Evolutionary conservation across 2,797 vertebrate species (phyloP).

Genomic region (Clarias fuscus): DNA sequence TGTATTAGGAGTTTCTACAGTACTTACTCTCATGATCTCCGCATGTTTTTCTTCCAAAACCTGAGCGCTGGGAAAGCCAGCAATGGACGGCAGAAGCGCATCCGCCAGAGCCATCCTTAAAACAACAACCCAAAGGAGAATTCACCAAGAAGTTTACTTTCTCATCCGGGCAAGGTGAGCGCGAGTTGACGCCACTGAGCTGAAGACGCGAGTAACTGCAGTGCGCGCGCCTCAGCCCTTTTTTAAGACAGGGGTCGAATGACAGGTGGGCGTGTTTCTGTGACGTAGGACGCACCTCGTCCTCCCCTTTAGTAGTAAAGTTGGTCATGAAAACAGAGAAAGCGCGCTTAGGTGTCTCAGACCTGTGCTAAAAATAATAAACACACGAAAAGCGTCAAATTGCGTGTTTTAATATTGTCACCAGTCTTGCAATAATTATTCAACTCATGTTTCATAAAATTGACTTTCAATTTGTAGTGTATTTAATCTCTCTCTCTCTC

Average conservation of each 20-base stretch:
- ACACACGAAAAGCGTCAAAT: not conserved
- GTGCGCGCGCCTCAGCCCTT: slow-evolving; percentile 5
- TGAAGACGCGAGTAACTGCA: not conserved
- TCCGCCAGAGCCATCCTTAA: slow-evolving; percentile 77
- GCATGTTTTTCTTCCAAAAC: slow-evolving; percentile 69
- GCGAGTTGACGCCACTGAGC: not conserved
- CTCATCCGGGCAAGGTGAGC: slow-evolving; percentile 36
- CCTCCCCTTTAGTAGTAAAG: not conserved
- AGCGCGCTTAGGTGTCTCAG: not conserved
- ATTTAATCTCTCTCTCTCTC: not conserved
- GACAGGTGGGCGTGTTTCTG: slow-evolving; percentile 58
- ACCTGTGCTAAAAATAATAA: not conserved
- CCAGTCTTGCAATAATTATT: not conserved
- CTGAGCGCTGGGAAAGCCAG: slow-evolving; percentile 68
- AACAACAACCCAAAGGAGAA: slow-evolving; percentile 1
- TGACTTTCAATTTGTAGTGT: not conserved
- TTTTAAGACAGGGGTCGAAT: slow-evolving; percentile 47
- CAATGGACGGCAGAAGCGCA: slow-evolving; percentile 69
- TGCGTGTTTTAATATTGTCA: not conserved
- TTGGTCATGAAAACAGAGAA: not conserved
- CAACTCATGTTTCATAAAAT: not conserved
- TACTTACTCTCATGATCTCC: slow-evolving; percentile 77
- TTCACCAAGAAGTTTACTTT: not conserved
- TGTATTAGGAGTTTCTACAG: not conserved
- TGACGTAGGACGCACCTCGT: not conserved